Base-by-base conservation (phyloP, 2,113 vertebrate genomes). In the Nothocercus julius region DNA sequence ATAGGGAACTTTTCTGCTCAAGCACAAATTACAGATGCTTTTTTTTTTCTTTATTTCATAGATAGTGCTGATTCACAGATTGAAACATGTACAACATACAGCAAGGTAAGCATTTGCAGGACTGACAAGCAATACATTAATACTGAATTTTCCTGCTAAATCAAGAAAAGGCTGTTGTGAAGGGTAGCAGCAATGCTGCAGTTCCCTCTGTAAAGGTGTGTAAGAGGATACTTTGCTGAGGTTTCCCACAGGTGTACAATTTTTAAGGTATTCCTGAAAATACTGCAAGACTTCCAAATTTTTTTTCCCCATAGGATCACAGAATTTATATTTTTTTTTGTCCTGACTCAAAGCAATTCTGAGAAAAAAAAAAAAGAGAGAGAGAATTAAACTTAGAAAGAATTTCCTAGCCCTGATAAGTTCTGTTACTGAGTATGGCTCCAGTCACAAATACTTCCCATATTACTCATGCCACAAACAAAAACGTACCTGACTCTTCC, bases 71-170 rank as follows among this genome's bases (percentile, higher is more conserved):
- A 98, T 92, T 98, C 98, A 94, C 99, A 98, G 92, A 98, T 97
- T 4, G 99, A 99, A 97, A 98, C 98, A 34, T 99, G 99, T 96
- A 98, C 98, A 28, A 99, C 99, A 8, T 99, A 99, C 97, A 99
- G 98, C 97, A 99, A 99, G 99, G 99, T 99, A 70, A 98, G 98
- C 66, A 61, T 89, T 32, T 30, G 20, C 61, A 85, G 45, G 89
- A 32, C 15, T 15, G 32, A 22, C 47, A 11, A 49, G 21, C 47
- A 49, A 20, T 49, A 22, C 47, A 11, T 22, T 22, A 11, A 49
- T 49, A 49, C 21, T 28, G 75, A 5, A 38, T n/a, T 47, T 68
- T 22, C 63, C 5, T 1, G 28, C 68, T 75, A 84, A 92, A 82
- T 62, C 16, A 54, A 53, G 19, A 27, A 36, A 62, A 80, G 24